These are phyloP conservation scores for Callionymus lyra DNA, from an alignment of 2,113 vertebrate species.

Conservation along the genomic window DNA sequence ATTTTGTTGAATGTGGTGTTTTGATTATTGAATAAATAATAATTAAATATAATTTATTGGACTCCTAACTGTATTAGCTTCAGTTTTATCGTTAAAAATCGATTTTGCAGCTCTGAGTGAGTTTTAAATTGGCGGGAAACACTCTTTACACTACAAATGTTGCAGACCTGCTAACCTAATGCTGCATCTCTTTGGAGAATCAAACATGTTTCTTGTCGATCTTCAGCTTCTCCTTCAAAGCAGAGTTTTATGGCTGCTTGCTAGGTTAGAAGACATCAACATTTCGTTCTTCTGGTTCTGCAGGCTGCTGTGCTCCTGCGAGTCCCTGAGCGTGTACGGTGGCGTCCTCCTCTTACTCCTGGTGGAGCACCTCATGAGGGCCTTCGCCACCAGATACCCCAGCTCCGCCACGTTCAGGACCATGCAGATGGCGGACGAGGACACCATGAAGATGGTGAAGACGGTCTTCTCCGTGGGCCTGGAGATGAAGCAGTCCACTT, in stretches of 20 bases:
- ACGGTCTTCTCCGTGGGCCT: constrained; percentile 94
- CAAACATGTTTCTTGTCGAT: too few species aligned
- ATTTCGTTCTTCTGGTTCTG: constrained; percentile 64
- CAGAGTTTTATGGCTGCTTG: constrained; percentile 45
- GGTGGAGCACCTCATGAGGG: constrained; percentile 51
- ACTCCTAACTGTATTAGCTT: too few species aligned
- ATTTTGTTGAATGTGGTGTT: too few species aligned
- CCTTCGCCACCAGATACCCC: constrained; percentile 77
- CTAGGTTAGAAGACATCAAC: constrained; percentile 48
- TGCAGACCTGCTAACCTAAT: too few species aligned
- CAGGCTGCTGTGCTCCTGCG: constrained; percentile 38
- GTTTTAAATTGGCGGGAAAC: too few species aligned
- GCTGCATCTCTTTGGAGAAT: too few species aligned
- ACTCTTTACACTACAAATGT: too few species aligned
- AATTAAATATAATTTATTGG: too few species aligned
- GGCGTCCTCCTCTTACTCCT: constrained; percentile 44
- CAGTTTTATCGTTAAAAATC: too few species aligned
- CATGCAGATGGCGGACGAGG: constrained; percentile 85
- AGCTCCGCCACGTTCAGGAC: constrained; percentile 87
- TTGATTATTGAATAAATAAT: too few species aligned
- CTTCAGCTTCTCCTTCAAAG: constrained; percentile 10
- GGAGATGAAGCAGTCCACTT: constrained; percentile 93
- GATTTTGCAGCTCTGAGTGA: too few species aligned
- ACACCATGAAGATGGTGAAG: constrained; percentile 96
- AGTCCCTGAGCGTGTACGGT: constrained; percentile 29